Evolutionary conservation across 2,113 vertebrate genomes (phyloP).

Genomic region (Ariopsis seemanni): DNA sequence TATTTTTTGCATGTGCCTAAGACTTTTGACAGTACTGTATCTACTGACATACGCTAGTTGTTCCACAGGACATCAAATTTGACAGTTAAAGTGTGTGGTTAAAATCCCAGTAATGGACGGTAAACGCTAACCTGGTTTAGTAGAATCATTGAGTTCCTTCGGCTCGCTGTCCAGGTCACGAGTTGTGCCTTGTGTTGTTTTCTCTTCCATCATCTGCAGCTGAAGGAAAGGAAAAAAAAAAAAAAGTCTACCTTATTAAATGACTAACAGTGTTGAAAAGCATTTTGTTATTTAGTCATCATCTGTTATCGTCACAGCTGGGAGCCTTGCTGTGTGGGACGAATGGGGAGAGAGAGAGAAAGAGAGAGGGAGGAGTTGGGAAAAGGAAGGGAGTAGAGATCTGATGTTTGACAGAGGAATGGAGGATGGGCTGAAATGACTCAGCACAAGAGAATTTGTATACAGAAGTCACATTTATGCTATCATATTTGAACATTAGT

Average conservation of each 20-base stretch:
- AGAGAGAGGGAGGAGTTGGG: neutral
- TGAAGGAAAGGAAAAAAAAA: neutral
- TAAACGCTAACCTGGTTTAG: constrained; percentile 36
- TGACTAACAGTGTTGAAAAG: neutral
- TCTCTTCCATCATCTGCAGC: constrained; percentile 44
- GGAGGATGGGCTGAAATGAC: constrained; percentile 42
- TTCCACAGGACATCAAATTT: neutral
- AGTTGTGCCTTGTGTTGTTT: neutral
- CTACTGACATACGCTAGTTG: neutral
- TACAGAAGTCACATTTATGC: constrained; percentile 12
- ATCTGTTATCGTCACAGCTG: too few relatives aligned
- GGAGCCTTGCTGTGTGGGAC: neutral
- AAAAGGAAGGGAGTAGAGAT: neutral
- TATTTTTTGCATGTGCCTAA: too few relatives aligned
- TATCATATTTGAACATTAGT: neutral
- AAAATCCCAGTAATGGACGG: neutral
- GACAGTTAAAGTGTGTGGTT: neutral
- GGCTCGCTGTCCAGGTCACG: constrained; percentile 7
- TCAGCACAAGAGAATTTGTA: constrained; percentile 39
- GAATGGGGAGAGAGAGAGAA: neutral
- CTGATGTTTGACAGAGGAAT: neutral
- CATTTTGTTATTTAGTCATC: neutral
- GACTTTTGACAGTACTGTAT: neutral
- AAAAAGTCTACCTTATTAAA: neutral
- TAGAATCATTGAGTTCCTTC: neutral